phyloP scores from a whole-genome alignment of 2,113 vertebrate species.

The Heptranchias perlo region DNA sequence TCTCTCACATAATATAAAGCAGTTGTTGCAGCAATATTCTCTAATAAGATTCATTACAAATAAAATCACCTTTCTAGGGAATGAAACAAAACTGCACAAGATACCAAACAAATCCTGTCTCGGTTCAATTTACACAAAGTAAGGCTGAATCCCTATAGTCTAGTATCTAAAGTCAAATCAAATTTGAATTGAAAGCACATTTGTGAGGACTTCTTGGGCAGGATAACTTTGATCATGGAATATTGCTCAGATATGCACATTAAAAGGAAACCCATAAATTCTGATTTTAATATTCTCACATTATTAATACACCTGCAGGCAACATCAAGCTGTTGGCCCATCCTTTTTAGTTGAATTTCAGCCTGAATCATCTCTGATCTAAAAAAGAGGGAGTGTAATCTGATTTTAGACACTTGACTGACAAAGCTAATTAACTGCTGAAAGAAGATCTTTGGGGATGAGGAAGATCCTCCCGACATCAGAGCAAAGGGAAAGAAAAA shows the following conservation, averaged over 20 bases:
- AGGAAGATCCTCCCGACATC: conserved; percentile 25
- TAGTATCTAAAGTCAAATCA: neutral
- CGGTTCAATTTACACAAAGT: neutral
- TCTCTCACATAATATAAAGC: neutral
- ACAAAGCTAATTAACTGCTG: conserved; percentile 59
- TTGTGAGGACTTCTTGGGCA: neutral
- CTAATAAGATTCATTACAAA: neutral
- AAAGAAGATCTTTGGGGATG: conserved; percentile 43
- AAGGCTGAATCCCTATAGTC: neutral
- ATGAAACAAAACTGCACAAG: neutral
- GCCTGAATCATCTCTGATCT: conserved; percentile 43
- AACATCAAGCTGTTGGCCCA: conserved; percentile 56
- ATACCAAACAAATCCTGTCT: neutral
- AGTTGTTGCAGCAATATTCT: neutral
- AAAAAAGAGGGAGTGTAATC: conserved; percentile 53
- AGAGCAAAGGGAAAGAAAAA: conserved; percentile 28
- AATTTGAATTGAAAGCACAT: conserved; percentile 29
- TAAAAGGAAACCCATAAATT: conserved; percentile 54
- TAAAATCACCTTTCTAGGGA: conserved; percentile 7
- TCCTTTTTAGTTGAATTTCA: conserved; percentile 38
- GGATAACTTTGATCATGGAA: conserved; percentile 34
- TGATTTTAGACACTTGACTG: conserved; percentile 54
- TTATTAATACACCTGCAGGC: conserved; percentile 56
- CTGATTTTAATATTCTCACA: conserved; percentile 51
- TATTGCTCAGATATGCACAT: conserved; percentile 46